Percentiles rank a stretch among this genome's conserved stretches.
Conservation (phyloP, 2,113 vertebrate genomes). For the Lepidiolamprologus cunningtoni region DNA sequence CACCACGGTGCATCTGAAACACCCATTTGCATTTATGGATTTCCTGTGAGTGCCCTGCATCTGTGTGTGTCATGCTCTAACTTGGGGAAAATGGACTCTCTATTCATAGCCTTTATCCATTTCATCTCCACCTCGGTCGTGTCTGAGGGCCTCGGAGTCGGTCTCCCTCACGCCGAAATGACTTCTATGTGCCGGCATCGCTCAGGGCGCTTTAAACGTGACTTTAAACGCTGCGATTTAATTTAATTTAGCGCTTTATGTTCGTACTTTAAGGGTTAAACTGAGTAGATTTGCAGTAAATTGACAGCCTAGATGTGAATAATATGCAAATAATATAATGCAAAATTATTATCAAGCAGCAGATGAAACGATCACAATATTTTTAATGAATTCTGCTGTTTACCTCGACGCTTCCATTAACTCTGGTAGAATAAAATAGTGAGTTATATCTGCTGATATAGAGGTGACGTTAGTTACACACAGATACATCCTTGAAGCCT, state of each 20-base stretch:
- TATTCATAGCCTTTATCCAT: slow-evolving; percentile 52
- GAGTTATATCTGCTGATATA: background rate
- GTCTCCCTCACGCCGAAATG: background rate
- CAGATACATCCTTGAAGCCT: background rate
- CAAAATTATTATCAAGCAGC: background rate
- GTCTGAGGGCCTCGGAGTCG: slow-evolving; percentile 16
- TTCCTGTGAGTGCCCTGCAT: slow-evolving; percentile 22
- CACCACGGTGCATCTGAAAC: slow-evolving; percentile 17
- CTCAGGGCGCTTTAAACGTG: background rate
- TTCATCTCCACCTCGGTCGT: slow-evolving; percentile 30
- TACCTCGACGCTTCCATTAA: background rate
- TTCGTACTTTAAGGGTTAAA: background rate
- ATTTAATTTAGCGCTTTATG: background rate
- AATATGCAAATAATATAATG: background rate
- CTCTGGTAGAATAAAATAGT: background rate
- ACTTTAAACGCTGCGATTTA: accelerated
- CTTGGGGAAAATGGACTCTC: slow-evolving; percentile 35
- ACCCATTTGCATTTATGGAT: slow-evolving; percentile 65
- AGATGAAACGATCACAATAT: background rate
- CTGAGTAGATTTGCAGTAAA: background rate
- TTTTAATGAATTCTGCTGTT: background rate
- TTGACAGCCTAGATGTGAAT: background rate
- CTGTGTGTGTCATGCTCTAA: slow-evolving; percentile 32
- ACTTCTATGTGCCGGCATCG: background rate
- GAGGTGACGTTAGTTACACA: background rate